phyloP scores from a whole-genome alignment of 2,113 vertebrate genomes.

The Istiophorus platypterus region DNA sequence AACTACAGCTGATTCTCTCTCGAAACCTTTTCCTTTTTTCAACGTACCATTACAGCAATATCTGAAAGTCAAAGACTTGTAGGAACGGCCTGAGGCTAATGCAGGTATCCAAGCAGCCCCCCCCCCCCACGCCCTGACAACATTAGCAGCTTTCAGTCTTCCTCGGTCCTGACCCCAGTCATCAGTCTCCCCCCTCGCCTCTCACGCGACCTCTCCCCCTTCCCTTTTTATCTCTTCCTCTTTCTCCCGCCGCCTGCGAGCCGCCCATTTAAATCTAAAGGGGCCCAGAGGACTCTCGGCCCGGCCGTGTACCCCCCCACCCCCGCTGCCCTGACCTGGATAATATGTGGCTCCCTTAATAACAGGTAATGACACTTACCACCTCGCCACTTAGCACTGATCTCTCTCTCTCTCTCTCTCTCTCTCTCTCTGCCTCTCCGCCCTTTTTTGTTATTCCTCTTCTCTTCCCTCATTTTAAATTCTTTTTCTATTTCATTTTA shows the following conservation, averaged over 20 bases:
- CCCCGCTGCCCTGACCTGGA: constrained; percentile 54
- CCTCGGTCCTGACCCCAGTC: constrained; percentile 19
- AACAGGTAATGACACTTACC: constrained; percentile 59
- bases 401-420: constrained; percentile 8
- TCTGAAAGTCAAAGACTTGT: not conserved
- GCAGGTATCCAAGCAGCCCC: not conserved
- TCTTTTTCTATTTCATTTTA: constrained; percentile 60
- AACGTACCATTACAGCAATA: no score
- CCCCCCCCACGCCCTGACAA: not conserved
- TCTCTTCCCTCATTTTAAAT: constrained; percentile 50
- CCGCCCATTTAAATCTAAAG: constrained; percentile 54
- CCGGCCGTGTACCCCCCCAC: constrained; percentile 18
- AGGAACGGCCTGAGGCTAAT: no score
- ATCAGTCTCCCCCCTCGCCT: constrained; percentile 19
- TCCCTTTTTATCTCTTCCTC: constrained; percentile 29
- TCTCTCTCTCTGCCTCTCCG: not conserved
- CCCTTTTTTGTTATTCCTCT: constrained; percentile 20
- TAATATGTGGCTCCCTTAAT: constrained; percentile 58
- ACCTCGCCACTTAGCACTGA: constrained; percentile 44
- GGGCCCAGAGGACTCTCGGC: constrained; percentile 53
- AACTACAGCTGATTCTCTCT: no score
- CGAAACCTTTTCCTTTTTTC: no score
- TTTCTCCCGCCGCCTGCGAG: constrained; percentile 44
- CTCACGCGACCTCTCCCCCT: constrained; percentile 1
- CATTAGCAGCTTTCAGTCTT: constrained; percentile 24